Conservation (phyloP, 2,888 invertebrate species). For the Macaria notata region DNA sequence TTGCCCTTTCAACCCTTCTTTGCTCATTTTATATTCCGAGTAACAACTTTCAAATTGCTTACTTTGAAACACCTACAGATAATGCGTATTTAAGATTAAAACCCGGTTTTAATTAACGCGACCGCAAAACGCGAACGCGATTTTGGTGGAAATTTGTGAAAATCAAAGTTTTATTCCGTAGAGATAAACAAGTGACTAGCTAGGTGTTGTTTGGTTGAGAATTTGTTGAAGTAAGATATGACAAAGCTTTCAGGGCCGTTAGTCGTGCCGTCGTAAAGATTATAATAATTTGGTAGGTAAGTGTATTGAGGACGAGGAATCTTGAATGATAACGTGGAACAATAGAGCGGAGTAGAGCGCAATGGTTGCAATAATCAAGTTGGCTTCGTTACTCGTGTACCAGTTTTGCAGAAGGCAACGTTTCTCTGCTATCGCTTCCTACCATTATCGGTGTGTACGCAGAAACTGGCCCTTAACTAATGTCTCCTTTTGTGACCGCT, state of each 20-base stretch:
- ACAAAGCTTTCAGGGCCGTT: conserved; percentile 9
- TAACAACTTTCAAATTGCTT: conserved; percentile 51
- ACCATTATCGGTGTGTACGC: conserved; percentile 70
- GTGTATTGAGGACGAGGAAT: conserved; percentile 37
- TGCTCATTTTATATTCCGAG: conserved; percentile 54
- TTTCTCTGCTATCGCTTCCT: conserved; percentile 68
- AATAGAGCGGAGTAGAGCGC: conserved; percentile 42
- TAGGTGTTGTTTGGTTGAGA: conserved; percentile 1
- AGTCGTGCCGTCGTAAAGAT: conserved; percentile 32
- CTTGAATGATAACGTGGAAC: conserved; percentile 44
- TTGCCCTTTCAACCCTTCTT: conserved; percentile 58
- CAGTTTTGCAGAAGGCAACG: conserved; percentile 51
- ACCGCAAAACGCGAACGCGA: conserved; percentile 19
- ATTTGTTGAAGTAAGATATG: conserved; percentile 9
- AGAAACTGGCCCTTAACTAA: conserved; percentile 65
- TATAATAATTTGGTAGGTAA: conserved; percentile 30
- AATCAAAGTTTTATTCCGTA: conserved; percentile 24
- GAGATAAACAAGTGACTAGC: conserved; percentile 19
- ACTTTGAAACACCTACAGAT: conserved; percentile 42
- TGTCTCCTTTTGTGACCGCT: conserved; percentile 78
- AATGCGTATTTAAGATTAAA: conserved; percentile 33
- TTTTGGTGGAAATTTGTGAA: conserved; percentile 17
- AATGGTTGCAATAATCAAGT: conserved; percentile 46
- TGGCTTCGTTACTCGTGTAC: conserved; percentile 52
- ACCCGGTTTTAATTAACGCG: conserved; percentile 28